Conservation (phyloP, 2,113 vertebrate species). For the Hydrochoerus hydrochaeris region DNA sequence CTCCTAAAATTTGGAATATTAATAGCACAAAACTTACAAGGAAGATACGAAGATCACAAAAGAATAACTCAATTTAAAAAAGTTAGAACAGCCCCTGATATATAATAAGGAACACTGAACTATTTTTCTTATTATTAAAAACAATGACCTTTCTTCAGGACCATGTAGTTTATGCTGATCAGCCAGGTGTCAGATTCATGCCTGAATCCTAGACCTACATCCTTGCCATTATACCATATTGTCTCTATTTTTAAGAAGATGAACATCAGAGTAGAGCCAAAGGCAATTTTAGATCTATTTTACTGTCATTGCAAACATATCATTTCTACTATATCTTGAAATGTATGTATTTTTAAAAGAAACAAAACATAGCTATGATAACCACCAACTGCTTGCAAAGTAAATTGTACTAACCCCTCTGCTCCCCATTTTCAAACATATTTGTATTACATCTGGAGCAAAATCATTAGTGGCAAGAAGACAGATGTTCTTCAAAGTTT, state of each 20-base stretch:
- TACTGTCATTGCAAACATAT: conserved; percentile 59
- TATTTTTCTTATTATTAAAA: not conserved
- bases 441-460: conserved; percentile 77
- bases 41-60: not conserved
- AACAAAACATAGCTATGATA: conserved; percentile 57
- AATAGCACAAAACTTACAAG: not conserved
- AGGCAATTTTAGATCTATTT: conserved; percentile 68
- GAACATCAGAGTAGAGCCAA: conserved; percentile 64
- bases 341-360: conserved; percentile 62
- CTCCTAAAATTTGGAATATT: not conserved
- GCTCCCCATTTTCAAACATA: conserved; percentile 75
- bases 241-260: conserved; percentile 52
- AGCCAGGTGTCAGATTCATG: not conserved
- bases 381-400: conserved; percentile 63
- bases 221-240: not conserved
- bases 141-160: not conserved
- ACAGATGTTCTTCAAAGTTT: conserved; percentile 80
- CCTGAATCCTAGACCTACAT: conserved; percentile 16
- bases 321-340: conserved; percentile 55
- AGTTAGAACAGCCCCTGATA: not conserved
- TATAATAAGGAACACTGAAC: not conserved
- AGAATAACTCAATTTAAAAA: not conserved
- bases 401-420: conserved; percentile 63
- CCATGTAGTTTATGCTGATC: not conserved
- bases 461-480: conserved; percentile 81